phyloP scores from a whole-genome alignment of 1,140 invertebrate genomes.

The Drosophila bocqueti region DNA sequence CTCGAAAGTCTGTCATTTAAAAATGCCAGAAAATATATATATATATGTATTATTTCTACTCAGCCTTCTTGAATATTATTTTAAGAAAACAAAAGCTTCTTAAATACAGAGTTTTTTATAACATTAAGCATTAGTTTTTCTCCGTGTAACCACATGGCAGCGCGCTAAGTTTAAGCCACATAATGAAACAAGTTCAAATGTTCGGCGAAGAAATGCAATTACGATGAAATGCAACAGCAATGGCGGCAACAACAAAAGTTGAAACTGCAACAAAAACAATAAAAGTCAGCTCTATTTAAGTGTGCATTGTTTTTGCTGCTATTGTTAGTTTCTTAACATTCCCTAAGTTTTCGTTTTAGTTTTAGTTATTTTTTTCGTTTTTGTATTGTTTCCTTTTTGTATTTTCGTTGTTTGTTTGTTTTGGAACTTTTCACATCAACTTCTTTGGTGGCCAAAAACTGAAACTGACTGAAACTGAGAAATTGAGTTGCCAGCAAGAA shows the following conservation, averaged over 20 bases:
- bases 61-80: neutral
- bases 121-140: neutral
- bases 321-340: constrained; percentile 56
- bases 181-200: constrained; percentile 79
- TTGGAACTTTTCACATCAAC: constrained; percentile 72
- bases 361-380: constrained; percentile 7
- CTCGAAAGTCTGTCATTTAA: neutral
- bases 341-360: constrained; percentile 45
- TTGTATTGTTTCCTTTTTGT: constrained; percentile 12
- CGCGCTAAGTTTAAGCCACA: constrained; percentile 63
- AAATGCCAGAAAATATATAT: neutral
- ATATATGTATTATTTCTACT: too few species aligned
- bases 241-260: constrained; percentile 25
- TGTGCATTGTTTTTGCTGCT: constrained; percentile 62
- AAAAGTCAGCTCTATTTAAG: constrained; percentile 61
- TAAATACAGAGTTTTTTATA: neutral
- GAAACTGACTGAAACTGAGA: constrained; percentile 50
- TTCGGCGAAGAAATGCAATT: constrained; percentile 82
- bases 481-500: constrained; percentile 68
- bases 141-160: constrained; percentile 25
- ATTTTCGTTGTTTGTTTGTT: constrained; percentile 39
- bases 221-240: constrained; percentile 59
- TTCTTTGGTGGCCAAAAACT: constrained; percentile 66
- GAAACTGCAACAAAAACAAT: constrained; percentile 33
- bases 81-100: neutral